These are phyloP conservation scores for Psammodynastes pulverulentus DNA, from an alignment of 2,113 vertebrate species.

Conservation along the genomic window DNA sequence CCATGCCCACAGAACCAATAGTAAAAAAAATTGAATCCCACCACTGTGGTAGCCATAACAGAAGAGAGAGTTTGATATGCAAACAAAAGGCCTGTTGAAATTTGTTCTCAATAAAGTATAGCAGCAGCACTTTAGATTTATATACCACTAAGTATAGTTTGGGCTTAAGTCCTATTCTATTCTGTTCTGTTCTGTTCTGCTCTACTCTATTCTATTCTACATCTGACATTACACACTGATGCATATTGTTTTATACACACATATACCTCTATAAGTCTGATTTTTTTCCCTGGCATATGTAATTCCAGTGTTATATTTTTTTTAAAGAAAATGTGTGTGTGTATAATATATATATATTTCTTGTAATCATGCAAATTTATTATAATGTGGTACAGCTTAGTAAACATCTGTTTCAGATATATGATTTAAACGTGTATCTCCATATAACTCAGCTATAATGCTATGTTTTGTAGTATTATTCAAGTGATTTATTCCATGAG, in stretches of 20 bases:
- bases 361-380: conserved; percentile 59
- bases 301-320: neutral
- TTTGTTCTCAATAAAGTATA: neutral
- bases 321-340: conserved; percentile 27
- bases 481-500: neutral
- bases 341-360: conserved; percentile 13
- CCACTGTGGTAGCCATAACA: neutral
- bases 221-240: neutral
- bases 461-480: conserved; percentile 37
- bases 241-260: neutral
- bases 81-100: neutral
- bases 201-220: neutral
- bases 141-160: no score
- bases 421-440: conserved; percentile 45
- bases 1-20: no score
- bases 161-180: no score
- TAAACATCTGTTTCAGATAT: conserved; percentile 60
- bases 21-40: no score
- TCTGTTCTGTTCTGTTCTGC: no score
- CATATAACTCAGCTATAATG: conserved; percentile 61
- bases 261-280: neutral
- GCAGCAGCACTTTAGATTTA: no score
- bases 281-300: neutral
- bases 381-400: conserved; percentile 55
- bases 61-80: neutral